Evolutionary conservation across 2,797 vertebrate genomes (phyloP), one percentile per base, ranked within the genome.

Genomic region (Acipenser transmontanus): DNA sequence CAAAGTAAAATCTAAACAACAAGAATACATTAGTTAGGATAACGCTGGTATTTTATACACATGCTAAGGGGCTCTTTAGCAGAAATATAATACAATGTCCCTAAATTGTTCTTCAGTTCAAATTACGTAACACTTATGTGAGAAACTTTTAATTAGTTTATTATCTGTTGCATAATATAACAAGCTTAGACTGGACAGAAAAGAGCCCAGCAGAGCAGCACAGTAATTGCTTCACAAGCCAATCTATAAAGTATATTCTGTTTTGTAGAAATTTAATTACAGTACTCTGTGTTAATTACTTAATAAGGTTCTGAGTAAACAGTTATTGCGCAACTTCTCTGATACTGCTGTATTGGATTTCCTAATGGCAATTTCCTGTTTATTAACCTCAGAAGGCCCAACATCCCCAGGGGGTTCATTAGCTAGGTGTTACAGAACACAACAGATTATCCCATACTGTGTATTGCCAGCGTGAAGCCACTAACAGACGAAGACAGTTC

Each of bases 351-450:
- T 34, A 34, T 11, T 70, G 69, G 76, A 72, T 73, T 77, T 81
- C 62, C 77, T 88, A 77, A 83, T 72, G 85, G 78, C 76, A 72
- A 69, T 84, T 76, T 85, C 34, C 76, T 68, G 77, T 63, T 6
- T 78, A 77, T 75, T 82, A 84, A 81, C 83, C 72, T 73, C 67
- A 61, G 67, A 64, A 68, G 73, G 80, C 69, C 73, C 68, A n/a
- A 65, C 10, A 73, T 79, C 85, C 81, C 75, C 64, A 69, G 75
- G 84, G 80, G 77, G 67, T 89, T 92, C 80, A 88, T 92, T 92
- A 91, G 63, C 74, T 73, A 62, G 77, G 78, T 84, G 59, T 59
- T 74, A 76, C 7, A 8, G 1, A 61, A 66, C 10, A 62, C 34
- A 34, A 34, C 34, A 70, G 62, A 72, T 7, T 77, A 65, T 81